Percentiles rank a stretch among this genome's conserved stretches.
These are phyloP conservation scores for Paramuricea clavata DNA, from an alignment of 92 coral and sea anemone genomes.

Conservation along the genomic window DNA sequence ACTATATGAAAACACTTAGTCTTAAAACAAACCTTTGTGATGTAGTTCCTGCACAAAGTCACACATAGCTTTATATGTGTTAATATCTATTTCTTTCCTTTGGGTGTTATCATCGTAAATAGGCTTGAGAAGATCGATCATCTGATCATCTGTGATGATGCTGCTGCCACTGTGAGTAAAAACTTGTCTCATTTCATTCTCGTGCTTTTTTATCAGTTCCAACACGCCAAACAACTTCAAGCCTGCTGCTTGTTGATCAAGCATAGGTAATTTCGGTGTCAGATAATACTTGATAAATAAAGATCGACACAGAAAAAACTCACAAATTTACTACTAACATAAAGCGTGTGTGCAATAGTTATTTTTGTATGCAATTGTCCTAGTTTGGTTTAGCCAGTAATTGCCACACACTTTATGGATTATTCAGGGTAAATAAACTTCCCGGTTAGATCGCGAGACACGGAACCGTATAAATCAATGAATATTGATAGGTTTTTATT, in stretches of 20 bases:
- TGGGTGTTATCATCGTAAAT: slow-evolving; percentile 27
- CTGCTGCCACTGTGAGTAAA: slow-evolving; percentile 41
- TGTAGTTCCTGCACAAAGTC: slow-evolving; percentile 35
- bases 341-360: not conserved
- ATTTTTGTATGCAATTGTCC: too few relatives aligned
- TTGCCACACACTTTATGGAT: too few relatives aligned
- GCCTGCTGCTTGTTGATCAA: slow-evolving; percentile 57
- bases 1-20: not conserved
- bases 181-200: slow-evolving; percentile 52
- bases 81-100: slow-evolving; percentile 16
- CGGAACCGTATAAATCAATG: too few relatives aligned
- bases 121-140: slow-evolving; percentile 35
- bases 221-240: slow-evolving; percentile 59
- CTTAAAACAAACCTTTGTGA: slow-evolving; percentile 14
- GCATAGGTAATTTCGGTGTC: slow-evolving; percentile 63
- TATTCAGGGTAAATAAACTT: too few relatives aligned
- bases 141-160: slow-evolving; percentile 27
- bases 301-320: slow-evolving; percentile 29
- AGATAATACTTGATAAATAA: slow-evolving; percentile 50
- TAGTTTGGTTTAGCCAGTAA: too few relatives aligned
- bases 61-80: slow-evolving; percentile 22
- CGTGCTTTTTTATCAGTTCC: slow-evolving; percentile 25
- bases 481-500: too few relatives aligned
- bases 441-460: too few relatives aligned
- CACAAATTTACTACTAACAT: not conserved